Base-by-base conservation (phyloP, 2,888 invertebrate species). In the Altica lythri region DNA sequence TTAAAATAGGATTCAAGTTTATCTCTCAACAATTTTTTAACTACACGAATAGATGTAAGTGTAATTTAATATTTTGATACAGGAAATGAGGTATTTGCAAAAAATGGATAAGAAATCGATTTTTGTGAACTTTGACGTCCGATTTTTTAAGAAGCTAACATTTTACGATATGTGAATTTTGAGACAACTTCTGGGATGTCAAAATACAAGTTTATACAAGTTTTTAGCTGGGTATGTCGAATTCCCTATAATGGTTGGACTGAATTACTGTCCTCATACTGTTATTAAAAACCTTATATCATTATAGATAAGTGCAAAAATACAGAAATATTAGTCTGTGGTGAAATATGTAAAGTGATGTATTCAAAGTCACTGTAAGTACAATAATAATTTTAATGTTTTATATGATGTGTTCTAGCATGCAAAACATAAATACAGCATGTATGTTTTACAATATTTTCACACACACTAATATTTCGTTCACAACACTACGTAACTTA, bases 311-410 rank as follows among this genome's bases (percentile, higher is more conserved):
- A 34, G 38, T 38, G 38, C 2, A 35, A 25, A 29, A 29, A 10
- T 22, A 8, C 22, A 40, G 53, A 54, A 57, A 59, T 59, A 61
- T 61, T 61, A 59, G 58, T 59, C 53, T 54, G 49, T 61, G 60
- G n/a, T n/a, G n/a, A n/a, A 55, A 56, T 18, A 32, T 29, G 38
- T 27, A 48, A 29, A 56, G 40, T 47, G 55, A 27, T 46, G 27
- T 49, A 35, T 45, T 42, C 29, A 27, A 27, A 8, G 18, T 42
- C 42, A 35, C 53, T 57, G 57, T 57, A 57, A 57, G 57, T 57
- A 57, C 50, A 48, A n/a, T n/a, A n/a, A n/a, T n/a, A n/a, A 40
- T 42, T 27, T 35, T 19, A 9, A 8, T 38, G 38, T 34, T 10
- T 30, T 19, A 51, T 44, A 17, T 29, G 27, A 29, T 44, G 17